Evolutionary conservation across 92 coral and sea anemone species (phyloP), one percentile per base, ranked within the genome.

Genomic region (Pocillopora meandrina): DNA sequence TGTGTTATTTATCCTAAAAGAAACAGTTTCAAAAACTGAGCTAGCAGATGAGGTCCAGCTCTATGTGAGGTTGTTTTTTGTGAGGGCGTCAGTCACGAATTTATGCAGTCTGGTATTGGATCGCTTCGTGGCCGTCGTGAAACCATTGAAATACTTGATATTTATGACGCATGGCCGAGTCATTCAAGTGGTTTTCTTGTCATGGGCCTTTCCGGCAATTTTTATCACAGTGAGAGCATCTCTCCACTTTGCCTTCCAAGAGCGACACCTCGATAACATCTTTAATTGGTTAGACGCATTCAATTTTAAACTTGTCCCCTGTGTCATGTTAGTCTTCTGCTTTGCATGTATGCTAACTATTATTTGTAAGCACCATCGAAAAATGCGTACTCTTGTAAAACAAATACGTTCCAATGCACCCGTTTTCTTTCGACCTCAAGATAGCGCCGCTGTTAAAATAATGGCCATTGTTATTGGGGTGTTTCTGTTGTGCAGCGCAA

Each of bases 121-220:
- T 14, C 65, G 79, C n/a, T 75, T 21, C 64, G 59, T 75, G 36
- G 79, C 79, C 19, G 52, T 55, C 13, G 79, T 57, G 42, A 56
- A 58, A 19, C 79, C 56, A 13, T 58, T 75, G 7, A 75, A 75
- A 23, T 58, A 58, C 26, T 6, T 75, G 8, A 23, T 14, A 4
- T 56, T 75, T 8, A 75, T 75, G 79, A 75, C 56, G 36, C 79
- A 33, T 57, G 64, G 55, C 17, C 79, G 79, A 10, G 65, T 75
- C 21, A 58, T 58, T 15, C 56, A 70, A 23, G 33, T 70, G 12
- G 20, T 57, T 26, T 75, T 12, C n/a, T 16, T 75, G 2, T 58
- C 64, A n/a, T 75, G 79, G 79, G 79, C 49, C 14, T 15, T 56
- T 21, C 42, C 79, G 9, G 65, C 59, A 21, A 65, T 11, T 58